These are phyloP conservation scores for Muscicapa comitata DNA, from an alignment of 2,797 vertebrate genomes.

Conservation along the genomic window DNA sequence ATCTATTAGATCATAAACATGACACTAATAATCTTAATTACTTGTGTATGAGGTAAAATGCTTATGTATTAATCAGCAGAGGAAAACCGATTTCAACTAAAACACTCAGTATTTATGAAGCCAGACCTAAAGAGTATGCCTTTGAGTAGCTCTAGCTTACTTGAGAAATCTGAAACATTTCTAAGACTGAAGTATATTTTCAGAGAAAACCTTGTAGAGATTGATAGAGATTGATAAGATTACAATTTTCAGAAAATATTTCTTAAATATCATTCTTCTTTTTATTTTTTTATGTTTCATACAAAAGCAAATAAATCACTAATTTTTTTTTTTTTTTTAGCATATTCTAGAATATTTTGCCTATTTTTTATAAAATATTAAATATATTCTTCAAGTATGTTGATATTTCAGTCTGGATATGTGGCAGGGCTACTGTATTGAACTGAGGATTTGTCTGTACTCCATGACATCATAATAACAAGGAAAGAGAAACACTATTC, in stretches of 20 bases:
- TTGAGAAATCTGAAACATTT: background rate
- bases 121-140: background rate
- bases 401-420: background rate
- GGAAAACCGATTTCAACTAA: background rate
- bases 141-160: background rate
- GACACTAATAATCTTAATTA: background rate
- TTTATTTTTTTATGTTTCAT: background rate
- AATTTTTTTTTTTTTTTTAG: background rate
- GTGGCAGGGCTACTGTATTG: background rate
- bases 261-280: background rate
- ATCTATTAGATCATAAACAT: background rate
- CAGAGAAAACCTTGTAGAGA: background rate
- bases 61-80: background rate
- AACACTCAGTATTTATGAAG: background rate
- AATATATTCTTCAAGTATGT: background rate
- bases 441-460: background rate
- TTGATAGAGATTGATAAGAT: background rate
- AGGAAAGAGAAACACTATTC: background rate
- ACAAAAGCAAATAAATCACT: background rate
- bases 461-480: background rate
- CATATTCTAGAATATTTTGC: background rate
- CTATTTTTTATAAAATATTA: background rate
- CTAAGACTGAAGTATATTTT: background rate
- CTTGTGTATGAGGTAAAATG: background rate
- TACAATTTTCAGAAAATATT: background rate